Base-by-base conservation (phyloP, 1,140 invertebrate genomes). In the Drosophila nigromelanica region DNA sequence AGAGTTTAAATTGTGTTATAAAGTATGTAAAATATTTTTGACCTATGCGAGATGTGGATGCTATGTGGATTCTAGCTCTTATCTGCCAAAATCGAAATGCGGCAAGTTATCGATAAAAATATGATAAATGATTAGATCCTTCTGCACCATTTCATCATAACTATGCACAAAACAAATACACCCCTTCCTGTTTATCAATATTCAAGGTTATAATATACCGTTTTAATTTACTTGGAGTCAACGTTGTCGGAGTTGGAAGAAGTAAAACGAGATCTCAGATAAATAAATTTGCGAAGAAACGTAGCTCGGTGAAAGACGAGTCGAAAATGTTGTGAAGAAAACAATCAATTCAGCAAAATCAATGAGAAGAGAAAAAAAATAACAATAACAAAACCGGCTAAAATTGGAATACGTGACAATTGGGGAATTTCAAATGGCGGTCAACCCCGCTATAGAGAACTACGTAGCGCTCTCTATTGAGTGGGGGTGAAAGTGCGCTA, bases 351-450 rank as follows among this genome's bases (percentile, higher is more conserved):
- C 67, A 86, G 77, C 76, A 63, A 78, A 47, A 37, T 0, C 4
- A 55, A 39, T 15, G 76, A 76, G 48, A 54, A 76, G 48, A 54
- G 56, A 58, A 70, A 27, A 70, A 27, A 24, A 12, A 5, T 11
- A 35, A 8, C 27, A 52, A 58, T 47, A 69, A 54, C 68, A 37
- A 56, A 69, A 54, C 68, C 64, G 66, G 64, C 72, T 27, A 27
- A 51, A 21, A 37, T 24, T 48, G 78, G 82, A 61, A 56, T 87
- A 87, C 83, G 83, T 89, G 83, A 77, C 83, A 72, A 83, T 62
- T 50, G 11, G 68, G 33, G 11, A 55, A 61, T 40, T 52, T 18
- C 50, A 14, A 50, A 89, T 87, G 82, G 78, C 82, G 43, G 61
- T 42, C 24, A 58, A 18, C 18, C 14, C 12, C 24, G 27, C 10